Base-by-base conservation (phyloP, 2,113 vertebrate genomes). In the Uria aalge region DNA sequence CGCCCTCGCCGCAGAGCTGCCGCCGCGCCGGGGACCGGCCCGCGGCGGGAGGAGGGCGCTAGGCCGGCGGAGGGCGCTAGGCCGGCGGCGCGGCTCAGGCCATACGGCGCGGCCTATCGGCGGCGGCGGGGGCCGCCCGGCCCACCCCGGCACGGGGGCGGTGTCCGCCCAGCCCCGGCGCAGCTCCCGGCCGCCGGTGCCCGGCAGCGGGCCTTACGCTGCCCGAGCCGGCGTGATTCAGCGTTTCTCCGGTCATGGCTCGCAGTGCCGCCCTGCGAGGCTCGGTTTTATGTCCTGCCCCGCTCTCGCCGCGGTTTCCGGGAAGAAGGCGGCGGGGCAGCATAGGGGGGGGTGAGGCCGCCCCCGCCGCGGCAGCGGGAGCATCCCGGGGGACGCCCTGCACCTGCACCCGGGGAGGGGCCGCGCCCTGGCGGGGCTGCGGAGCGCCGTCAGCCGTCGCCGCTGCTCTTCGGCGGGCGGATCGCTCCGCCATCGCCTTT, bases 391-490 rank as follows among this genome's bases (percentile, higher is more conserved):
- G 56, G 19, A 34, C 56, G 7, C 56, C 56, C 57, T 20, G 8
- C 38, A 5, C n/a, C 66, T 2, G 82, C 68, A 6, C 22, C 29
- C 8, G 34, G 26, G 47, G 14, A 21, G 12, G 38, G 26, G 43
- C 62, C 24, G 11, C n/a, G 0, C 7, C 63, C 24, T 7, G 9
- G 0, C 0, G 6, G 26, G 30, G 4, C 40, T 10, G 1, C 1
- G 1, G 11, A 5, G 53, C 16, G 2, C 5, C 7, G n/a, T 2
- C 52, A 5, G 67, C 75, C 0, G 0, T 8, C n/a, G 0, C 78
- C 6, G 52, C 34, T 34, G 9, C 1, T 29, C 36, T 4, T 6
- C 2, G 21, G 15, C 41, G 8, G 12, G 3, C 4, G 1, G 5
- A 6, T 16, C 41, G 1, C 9, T 22, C 23, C 1, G 9, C 48